These are phyloP conservation scores for Pluvianellus socialis DNA, from an alignment of 2,113 vertebrate species.

Conservation along the genomic window DNA sequence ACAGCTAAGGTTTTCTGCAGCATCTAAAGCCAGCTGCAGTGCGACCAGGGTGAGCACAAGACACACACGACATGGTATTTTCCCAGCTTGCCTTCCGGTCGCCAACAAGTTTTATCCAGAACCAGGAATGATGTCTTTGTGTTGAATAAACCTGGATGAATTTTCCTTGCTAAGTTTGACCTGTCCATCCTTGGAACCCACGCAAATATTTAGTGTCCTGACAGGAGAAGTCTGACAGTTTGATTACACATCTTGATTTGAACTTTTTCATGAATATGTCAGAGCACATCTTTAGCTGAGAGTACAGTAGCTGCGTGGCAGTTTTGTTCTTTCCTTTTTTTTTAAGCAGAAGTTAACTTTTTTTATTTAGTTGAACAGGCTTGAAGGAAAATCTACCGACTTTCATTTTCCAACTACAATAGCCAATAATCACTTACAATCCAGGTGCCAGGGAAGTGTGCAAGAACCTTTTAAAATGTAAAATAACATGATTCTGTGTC, in stretches of 20 bases:
- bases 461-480: constrained; percentile 62
- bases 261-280: background rate
- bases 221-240: background rate
- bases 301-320: background rate
- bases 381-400: constrained; percentile 9
- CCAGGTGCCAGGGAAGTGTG: constrained; percentile 2
- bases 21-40: background rate
- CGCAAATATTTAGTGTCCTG: background rate
- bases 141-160: background rate
- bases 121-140: background rate
- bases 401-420: constrained; percentile 36
- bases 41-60: background rate
- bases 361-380: constrained; percentile 1
- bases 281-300: background rate
- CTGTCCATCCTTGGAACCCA: background rate
- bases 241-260: background rate
- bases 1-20: background rate
- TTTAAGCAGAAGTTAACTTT: background rate
- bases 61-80: background rate
- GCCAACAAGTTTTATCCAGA: background rate
- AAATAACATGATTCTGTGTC: constrained; percentile 44
- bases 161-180: background rate
- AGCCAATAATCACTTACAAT: constrained; percentile 45
- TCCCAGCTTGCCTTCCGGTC: background rate
- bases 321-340: background rate